phyloP scores from a whole-genome alignment of 2,888 invertebrate species.

The Drosophila sordidula region DNA sequence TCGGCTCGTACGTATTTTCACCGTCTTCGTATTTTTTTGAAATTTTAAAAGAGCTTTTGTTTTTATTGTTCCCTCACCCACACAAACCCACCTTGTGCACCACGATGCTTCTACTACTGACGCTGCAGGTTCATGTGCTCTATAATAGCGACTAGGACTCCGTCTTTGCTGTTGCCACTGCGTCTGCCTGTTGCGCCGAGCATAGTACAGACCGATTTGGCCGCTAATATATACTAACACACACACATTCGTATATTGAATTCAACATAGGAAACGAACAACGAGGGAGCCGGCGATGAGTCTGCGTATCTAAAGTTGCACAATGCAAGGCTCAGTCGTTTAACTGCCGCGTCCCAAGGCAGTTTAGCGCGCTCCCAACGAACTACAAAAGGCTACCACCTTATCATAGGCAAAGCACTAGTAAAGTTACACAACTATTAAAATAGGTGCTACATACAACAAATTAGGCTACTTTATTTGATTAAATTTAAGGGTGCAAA shows the following conservation, averaged over 20 bases:
- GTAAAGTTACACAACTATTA: conserved; percentile 20
- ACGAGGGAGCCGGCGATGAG: conserved; percentile 56
- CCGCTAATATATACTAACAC: conserved; percentile 25
- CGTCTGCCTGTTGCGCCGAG: conserved; percentile 67
- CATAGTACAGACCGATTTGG: conserved; percentile 31
- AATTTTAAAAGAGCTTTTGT: conserved; percentile 40
- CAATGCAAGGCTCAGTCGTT: conserved; percentile 83
- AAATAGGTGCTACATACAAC: conserved; percentile 13
- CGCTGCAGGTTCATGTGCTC: conserved; percentile 18
- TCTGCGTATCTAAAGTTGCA: conserved; percentile 74
- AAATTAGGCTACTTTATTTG: conserved; percentile 1
- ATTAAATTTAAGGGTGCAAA: conserved; percentile 2
- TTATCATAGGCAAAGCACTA: conserved; percentile 7
- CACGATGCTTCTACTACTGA: conserved; percentile 8
- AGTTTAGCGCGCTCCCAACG: conserved; percentile 81
- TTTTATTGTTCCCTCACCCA: conserved; percentile 44
- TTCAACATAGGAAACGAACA: conserved; percentile 46
- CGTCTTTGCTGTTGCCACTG: conserved; percentile 31
- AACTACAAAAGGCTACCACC: conserved; percentile 22
- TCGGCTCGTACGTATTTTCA: conserved; percentile 33
- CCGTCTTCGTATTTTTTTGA: conserved; percentile 53
- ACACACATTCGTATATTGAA: conserved; percentile 29
- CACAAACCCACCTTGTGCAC: conserved; percentile 3
- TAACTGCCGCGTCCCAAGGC: conserved; percentile 85
- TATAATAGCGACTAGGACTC: conserved; percentile 25